A percentile compares a stretch with the other conserved stretches of the same genome.
Conservation (phyloP, 2,113 vertebrate genomes). For the Calcarius ornatus region DNA sequence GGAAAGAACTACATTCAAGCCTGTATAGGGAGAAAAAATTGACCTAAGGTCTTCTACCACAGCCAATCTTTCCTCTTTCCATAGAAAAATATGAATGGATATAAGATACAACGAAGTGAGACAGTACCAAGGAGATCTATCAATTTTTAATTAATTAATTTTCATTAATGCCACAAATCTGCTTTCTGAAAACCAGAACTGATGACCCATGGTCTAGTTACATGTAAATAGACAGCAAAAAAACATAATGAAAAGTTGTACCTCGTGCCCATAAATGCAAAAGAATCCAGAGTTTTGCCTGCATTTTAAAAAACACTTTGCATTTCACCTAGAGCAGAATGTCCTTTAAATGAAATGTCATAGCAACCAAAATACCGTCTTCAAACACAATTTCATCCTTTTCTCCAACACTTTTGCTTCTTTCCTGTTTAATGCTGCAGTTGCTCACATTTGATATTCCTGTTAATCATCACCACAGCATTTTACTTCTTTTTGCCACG, state of each 20-base stretch:
- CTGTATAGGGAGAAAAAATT: accelerated
- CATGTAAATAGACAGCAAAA: background rate
- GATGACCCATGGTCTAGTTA: background rate
- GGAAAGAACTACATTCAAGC: background rate
- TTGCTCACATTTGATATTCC: background rate
- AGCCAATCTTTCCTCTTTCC: background rate
- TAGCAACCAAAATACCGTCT: background rate
- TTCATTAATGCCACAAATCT: background rate
- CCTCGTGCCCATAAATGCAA: accelerated
- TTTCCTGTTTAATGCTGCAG: background rate
- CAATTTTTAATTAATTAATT: no score
- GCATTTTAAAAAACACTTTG: background rate
- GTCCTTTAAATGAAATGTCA: background rate
- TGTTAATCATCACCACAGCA: background rate
- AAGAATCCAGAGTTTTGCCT: background rate
- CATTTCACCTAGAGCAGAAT: background rate
- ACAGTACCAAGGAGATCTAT: background rate
- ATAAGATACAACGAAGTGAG: background rate
- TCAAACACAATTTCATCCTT: background rate
- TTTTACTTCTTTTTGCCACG: background rate
- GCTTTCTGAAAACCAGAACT: background rate
- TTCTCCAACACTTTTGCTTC: background rate
- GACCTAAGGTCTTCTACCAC: background rate
- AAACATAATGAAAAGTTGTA: background rate
- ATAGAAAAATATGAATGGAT: background rate